Conservation (phyloP, 2,113 vertebrate species). For the Vanacampus margaritifer region DNA sequence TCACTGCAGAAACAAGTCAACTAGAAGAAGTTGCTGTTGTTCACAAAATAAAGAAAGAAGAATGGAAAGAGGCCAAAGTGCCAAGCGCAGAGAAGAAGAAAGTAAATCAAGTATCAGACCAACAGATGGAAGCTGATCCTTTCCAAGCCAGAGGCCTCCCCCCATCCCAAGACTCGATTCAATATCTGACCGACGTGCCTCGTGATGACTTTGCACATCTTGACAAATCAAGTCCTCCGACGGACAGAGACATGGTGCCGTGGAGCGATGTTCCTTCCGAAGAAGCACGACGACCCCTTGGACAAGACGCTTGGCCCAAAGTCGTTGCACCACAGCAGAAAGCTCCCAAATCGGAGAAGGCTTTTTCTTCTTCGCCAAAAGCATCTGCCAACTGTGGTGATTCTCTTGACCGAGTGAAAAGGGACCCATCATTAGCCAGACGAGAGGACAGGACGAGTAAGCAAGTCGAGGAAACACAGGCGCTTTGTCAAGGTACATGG, state of each 20-base stretch:
- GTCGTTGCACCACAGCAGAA: conserved; percentile 1
- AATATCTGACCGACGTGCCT: neutral
- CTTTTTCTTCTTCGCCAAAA: neutral
- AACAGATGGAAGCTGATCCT: conserved; percentile 37
- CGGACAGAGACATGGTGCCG: neutral
- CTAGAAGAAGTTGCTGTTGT: conserved; percentile 8
- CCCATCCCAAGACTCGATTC: neutral
- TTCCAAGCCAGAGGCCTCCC: neutral
- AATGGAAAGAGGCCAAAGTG: conserved; percentile 36
- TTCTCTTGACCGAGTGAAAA: conserved; percentile 3
- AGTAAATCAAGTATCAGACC: conserved; percentile 43
- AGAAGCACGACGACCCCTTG: neutral
- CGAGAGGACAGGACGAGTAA: conserved; percentile 13
- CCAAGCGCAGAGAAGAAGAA: conserved; percentile 33
- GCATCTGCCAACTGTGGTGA: neutral
- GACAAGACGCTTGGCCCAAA: neutral
- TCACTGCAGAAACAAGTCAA: conserved; percentile 34
- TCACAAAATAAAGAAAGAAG: conserved; percentile 23
- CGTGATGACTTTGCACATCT: neutral
- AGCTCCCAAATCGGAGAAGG: neutral
- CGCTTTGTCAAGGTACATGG: conserved; percentile 53
- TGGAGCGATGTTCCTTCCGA: neutral
- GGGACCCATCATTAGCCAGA: conserved; percentile 14
- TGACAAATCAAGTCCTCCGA: neutral
- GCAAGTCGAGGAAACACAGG: conserved; percentile 19